Evolutionary conservation across 2,888 invertebrate genomes (phyloP), one percentile per base, ranked within the genome.

Genomic region (Agrilus biguttatus): DNA sequence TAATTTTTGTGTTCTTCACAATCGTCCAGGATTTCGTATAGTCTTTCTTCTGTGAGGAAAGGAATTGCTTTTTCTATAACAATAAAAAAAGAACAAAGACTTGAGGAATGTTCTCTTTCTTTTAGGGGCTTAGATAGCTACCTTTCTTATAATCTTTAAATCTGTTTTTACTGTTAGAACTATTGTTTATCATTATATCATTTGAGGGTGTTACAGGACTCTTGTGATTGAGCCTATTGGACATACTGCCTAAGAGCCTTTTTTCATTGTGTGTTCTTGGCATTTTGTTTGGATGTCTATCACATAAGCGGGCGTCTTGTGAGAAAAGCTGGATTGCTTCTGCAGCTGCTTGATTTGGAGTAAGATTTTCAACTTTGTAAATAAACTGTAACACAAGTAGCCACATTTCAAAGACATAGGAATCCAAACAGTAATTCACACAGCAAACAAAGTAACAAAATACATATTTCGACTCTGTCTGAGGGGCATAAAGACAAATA

Each of bases 291-390:
- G 75, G 75, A 53, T 78, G 77, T 46, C 73, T 74, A 63, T 86
- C 88, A 69, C 92, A 92, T 28, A 92, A 71, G 51, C 77, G 73
- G 17, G 89, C 89, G 59, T 90, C 88, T 63, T 83, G 78, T 46
- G 83, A 83, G 61, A 88, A 88, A 47, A 93, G 69, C 57, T 86
- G 82, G 52, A 93, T 79, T 8, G 93, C 92, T 59, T 83, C 79
- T 1, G 87, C 87, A 23, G 93, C 93, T 42, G 92, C 90, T 67
- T 90, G 84, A 71, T 93, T 88, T 47, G 87, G 82, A 46, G 85
- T 80, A 55, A 88, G 71, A 57, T 78, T 78, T 57, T 78, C 73
- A 44, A 80, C 71, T 80, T 82, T 55, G 53, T 58, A 54, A 38
- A 43, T 37, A 43, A 46, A 48, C 47, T 49, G 36, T 17, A 21